These are phyloP conservation scores for Caenorhabditis macrosperma DNA, from an alignment of 2,888 invertebrate species.

Conservation along the genomic window DNA sequence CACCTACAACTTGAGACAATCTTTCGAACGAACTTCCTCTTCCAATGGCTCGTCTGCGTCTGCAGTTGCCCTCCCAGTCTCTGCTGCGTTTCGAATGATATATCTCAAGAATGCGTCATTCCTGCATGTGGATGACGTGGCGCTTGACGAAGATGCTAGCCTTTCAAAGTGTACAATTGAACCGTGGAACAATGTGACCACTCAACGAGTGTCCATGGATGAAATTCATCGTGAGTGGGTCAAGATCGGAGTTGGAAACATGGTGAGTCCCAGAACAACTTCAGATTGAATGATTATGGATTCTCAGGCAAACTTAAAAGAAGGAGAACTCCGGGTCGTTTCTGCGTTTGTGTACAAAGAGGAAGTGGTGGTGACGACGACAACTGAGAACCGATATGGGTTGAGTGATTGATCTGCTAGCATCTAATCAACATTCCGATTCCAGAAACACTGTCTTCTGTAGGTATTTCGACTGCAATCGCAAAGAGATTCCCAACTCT, in stretches of 20 bases:
- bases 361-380: slow-evolving; percentile 17
- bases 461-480: slow-evolving; percentile 35
- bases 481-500: slow-evolving; percentile 17
- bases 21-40: background rate
- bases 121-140: background rate
- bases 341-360: slow-evolving; percentile 10
- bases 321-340: background rate
- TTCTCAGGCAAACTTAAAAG: background rate
- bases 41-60: background rate
- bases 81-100: background rate
- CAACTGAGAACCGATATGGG: background rate
- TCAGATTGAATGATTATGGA: background rate
- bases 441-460: slow-evolving; percentile 4
- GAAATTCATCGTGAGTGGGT: background rate
- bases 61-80: background rate
- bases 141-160: background rate
- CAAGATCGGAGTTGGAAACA: background rate
- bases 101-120: background rate
- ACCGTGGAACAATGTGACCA: slow-evolving; percentile 9
- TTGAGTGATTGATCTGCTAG: background rate
- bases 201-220: background rate
- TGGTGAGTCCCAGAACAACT: background rate
- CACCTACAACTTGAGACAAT: background rate
- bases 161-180: background rate
- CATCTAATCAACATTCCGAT: background rate